phyloP scores from a whole-genome alignment of 2,888 invertebrate genomes.

The Tetragnatha montana region DNA sequence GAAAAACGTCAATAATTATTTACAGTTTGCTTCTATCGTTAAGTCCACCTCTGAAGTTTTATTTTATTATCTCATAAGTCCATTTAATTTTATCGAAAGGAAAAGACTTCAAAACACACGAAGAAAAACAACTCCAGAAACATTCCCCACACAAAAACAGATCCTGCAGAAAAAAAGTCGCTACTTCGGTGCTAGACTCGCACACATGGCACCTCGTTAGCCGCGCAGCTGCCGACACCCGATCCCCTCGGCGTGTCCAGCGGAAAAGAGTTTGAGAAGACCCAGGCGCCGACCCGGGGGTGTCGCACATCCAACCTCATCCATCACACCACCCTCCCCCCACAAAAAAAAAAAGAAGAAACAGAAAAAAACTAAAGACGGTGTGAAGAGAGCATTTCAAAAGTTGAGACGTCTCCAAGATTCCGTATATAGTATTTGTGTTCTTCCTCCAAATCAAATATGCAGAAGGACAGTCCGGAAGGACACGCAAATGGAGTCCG shows the following conservation, averaged over 20 bases:
- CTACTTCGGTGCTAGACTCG: conserved; percentile 39
- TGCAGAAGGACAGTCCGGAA: background rate
- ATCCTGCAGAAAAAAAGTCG: conserved; percentile 33
- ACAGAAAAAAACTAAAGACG: background rate
- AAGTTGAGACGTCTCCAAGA: conserved; percentile 23
- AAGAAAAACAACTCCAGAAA: background rate
- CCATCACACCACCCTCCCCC: conserved; percentile 56
- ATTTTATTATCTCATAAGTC: too few relatives aligned
- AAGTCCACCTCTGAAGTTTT: too few relatives aligned
- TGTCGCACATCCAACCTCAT: conserved; percentile 63
- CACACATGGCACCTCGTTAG: conserved; percentile 69
- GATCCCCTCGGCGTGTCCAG: conserved; percentile 63
- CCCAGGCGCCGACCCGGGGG: conserved; percentile 66
- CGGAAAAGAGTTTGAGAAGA: conserved; percentile 52
- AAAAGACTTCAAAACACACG: conserved; percentile 33
- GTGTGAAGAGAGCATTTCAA: conserved; percentile 10
- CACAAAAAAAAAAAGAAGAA: conserved; percentile 15
- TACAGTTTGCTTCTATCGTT: too few relatives aligned
- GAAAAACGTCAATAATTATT: too few relatives aligned
- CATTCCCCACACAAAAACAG: background rate
- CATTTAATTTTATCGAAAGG: conserved; percentile 46
- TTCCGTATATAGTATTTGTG: background rate
- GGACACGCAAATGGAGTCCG: background rate
- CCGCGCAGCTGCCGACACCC: conserved; percentile 61
- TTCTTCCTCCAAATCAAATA: background rate